phyloP scores from a whole-genome alignment of 2,113 vertebrate genomes.

The Pachypanchax playfairii region DNA sequence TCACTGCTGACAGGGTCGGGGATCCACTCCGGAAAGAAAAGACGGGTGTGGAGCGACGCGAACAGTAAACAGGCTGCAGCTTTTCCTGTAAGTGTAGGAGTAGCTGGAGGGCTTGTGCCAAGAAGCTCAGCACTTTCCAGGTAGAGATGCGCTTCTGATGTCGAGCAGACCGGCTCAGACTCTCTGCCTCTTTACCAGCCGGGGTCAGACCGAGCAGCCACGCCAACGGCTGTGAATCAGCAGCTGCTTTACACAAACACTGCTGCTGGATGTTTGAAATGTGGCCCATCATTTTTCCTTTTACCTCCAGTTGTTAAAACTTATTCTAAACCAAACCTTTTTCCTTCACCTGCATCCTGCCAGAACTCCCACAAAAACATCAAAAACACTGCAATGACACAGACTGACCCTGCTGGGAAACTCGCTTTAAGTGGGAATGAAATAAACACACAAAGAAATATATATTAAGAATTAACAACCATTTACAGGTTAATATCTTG shows the following conservation, averaged over 20 bases:
- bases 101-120: constrained; percentile 13
- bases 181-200: constrained; percentile 29
- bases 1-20: constrained; percentile 44
- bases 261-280: constrained; percentile 30
- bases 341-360: too few relatives aligned
- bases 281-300: too few relatives aligned
- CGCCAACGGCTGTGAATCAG: constrained; percentile 50
- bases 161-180: constrained; percentile 5
- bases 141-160: constrained; percentile 26
- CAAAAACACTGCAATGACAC: too few relatives aligned
- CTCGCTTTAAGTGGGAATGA: too few relatives aligned
- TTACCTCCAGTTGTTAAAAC: too few relatives aligned
- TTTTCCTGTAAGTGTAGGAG: constrained; percentile 33
- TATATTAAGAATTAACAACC: too few relatives aligned
- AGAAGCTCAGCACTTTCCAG: constrained; percentile 32
- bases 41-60: constrained; percentile 32
- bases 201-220: constrained; percentile 49
- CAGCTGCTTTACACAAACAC: constrained; percentile 32
- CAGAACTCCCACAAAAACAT: too few relatives aligned
- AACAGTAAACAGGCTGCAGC: constrained; percentile 43
- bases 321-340: too few relatives aligned
- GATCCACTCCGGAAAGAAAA: constrained; percentile 38
- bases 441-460: too few relatives aligned
- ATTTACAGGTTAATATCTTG: too few relatives aligned
- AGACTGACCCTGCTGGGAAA: too few relatives aligned